Conservation (phyloP, 1,140 invertebrate species). For the Riptortus pedestris region DNA sequence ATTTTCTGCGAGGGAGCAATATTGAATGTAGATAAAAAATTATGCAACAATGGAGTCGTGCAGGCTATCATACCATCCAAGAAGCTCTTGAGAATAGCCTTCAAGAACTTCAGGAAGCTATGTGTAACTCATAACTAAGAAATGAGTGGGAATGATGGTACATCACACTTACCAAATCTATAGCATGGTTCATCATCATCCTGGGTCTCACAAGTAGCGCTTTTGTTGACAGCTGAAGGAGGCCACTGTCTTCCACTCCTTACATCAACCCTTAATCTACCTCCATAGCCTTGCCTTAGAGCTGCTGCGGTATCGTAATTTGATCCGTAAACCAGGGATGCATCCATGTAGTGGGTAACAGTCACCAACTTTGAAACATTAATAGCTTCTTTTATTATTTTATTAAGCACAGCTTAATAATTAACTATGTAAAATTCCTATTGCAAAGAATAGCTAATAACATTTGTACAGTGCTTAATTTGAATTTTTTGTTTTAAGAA, state of each 20-base stretch:
- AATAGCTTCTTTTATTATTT: too few species aligned
- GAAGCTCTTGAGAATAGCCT: too few species aligned
- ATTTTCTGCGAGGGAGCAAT: too few species aligned
- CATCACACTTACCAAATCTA: constrained; percentile 32
- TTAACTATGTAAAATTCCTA: not conserved
- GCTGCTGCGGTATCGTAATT: constrained; percentile 48
- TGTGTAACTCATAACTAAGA: too few species aligned
- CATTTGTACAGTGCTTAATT: not conserved
- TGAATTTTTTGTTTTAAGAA: not conserved
- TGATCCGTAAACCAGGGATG: constrained; percentile 76
- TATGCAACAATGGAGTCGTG: too few species aligned
- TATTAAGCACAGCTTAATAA: not conserved
- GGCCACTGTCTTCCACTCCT: constrained; percentile 55
- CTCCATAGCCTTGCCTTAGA: constrained; percentile 50
- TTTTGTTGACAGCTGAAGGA: constrained; percentile 54
- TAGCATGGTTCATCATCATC: constrained; percentile 33
- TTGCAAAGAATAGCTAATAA: not conserved
- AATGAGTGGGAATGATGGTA: too few species aligned
- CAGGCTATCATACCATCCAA: too few species aligned
- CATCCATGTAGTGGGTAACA: constrained; percentile 75
- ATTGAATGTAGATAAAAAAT: too few species aligned
- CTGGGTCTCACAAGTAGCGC: constrained; percentile 48
- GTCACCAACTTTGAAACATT: constrained; percentile 55
- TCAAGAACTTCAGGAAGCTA: too few species aligned
- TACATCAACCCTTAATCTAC: constrained; percentile 41